A percentile compares a stretch with the other conserved stretches of the same genome.
phyloP scores from a whole-genome alignment of 2,888 invertebrate genomes.

The Drosophila aldrichi region DNA sequence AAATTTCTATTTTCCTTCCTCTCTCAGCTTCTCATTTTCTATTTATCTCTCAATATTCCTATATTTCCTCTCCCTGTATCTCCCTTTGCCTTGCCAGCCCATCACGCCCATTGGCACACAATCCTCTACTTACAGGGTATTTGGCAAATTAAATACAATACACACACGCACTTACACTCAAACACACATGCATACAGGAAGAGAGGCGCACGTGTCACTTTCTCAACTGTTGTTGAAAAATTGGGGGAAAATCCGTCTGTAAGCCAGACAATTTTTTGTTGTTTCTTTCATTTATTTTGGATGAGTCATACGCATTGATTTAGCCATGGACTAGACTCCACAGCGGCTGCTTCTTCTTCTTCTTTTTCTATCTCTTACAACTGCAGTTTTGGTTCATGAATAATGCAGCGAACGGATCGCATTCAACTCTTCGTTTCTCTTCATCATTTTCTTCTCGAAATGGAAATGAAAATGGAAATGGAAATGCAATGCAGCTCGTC shows the following conservation, averaged over 20 bases:
- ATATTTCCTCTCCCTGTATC: background rate
- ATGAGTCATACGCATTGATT: slow-evolving; percentile 46
- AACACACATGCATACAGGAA: background rate
- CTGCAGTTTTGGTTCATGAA: slow-evolving; percentile 5
- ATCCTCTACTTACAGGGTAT: slow-evolving; percentile 4
- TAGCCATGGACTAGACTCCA: background rate
- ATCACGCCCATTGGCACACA: background rate
- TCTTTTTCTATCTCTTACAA: background rate
- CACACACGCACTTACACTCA: background rate
- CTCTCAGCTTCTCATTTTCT: background rate
- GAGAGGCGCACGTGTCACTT: slow-evolving; percentile 68
- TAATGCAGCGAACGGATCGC: slow-evolving; percentile 21
- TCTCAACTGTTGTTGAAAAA: slow-evolving; percentile 56
- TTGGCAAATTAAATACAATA: slow-evolving; percentile 1
- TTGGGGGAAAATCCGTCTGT: slow-evolving; percentile 34
- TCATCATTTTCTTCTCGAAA: background rate
- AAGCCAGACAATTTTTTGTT: slow-evolving; percentile 11
- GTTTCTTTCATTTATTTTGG: background rate
- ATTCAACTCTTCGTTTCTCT: background rate
- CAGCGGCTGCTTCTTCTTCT: background rate
- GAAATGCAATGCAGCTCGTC: slow-evolving; percentile 2
- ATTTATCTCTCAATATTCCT: background rate
- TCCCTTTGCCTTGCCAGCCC: background rate
- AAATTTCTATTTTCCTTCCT: too few relatives aligned
- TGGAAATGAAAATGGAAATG: slow-evolving; percentile 6